These are phyloP conservation scores for Argyresthia albistria DNA, from an alignment of 2,888 invertebrate species.

Conservation along the genomic window DNA sequence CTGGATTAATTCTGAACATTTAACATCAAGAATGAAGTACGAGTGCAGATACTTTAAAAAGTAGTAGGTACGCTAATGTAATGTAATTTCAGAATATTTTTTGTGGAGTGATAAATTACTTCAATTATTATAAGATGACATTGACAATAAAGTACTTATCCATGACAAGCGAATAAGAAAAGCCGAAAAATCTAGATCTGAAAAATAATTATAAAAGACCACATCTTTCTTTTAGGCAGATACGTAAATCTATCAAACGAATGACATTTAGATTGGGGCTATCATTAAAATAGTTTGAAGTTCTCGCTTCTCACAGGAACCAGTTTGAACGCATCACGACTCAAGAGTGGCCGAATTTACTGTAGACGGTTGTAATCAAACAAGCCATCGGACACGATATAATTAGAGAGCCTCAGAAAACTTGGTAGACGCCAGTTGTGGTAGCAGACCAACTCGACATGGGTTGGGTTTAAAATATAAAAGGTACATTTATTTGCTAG, in stretches of 20 bases:
- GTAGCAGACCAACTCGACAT: background rate
- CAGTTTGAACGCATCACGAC: background rate
- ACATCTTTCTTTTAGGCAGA: background rate
- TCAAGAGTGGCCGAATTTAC: background rate
- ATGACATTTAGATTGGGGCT: background rate
- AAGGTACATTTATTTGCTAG: too few species aligned
- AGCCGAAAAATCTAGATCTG: background rate
- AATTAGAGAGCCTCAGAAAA: constrained; percentile 27
- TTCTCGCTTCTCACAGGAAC: constrained; percentile 7
- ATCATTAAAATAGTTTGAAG: constrained; percentile 7
- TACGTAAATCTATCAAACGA: background rate
- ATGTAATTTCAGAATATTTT: too few species aligned
- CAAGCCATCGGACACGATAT: constrained; percentile 22
- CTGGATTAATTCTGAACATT: too few species aligned
- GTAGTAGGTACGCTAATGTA: too few species aligned
- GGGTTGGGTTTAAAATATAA: too few species aligned
- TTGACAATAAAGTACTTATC: too few species aligned
- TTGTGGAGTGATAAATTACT: too few species aligned
- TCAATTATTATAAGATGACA: too few species aligned
- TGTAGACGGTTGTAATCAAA: constrained; percentile 21
- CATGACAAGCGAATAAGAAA: too few species aligned
- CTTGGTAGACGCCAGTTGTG: background rate
- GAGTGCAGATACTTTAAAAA: too few species aligned
- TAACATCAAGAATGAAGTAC: too few species aligned
- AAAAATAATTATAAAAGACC: background rate